phyloP scores from a whole-genome alignment of 2,888 invertebrate genomes.

The Parapristionchus giblindavisi region DNA sequence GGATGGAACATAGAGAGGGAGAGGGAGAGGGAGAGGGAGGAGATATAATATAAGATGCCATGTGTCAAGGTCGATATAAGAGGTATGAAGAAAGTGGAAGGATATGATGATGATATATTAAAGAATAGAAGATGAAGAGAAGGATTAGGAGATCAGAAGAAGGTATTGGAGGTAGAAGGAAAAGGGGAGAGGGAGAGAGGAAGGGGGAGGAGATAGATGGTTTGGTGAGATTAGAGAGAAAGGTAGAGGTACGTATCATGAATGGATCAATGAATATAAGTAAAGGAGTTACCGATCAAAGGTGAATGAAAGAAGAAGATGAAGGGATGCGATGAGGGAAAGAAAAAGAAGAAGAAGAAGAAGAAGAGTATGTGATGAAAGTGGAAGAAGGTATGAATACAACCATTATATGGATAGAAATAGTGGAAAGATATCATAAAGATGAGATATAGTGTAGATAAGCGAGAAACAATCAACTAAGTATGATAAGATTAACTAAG shows the following conservation, averaged over 20 bases:
- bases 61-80: slow-evolving; percentile 13
- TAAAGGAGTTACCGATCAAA: neutral
- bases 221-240: neutral
- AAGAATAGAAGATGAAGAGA: slow-evolving; percentile 5
- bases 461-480: neutral
- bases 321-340: slow-evolving; percentile 6
- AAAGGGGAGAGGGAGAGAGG: neutral
- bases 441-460: neutral
- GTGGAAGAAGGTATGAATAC: neutral
- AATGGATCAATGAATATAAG: neutral
- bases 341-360: neutral
- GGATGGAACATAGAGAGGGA: neutral
- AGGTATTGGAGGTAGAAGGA: neutral
- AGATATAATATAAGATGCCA: neutral
- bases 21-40: neutral
- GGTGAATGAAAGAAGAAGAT: neutral
- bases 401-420: neutral
- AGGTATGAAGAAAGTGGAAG: slow-evolving; percentile 23
- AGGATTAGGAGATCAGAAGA: neutral
- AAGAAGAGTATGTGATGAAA: neutral
- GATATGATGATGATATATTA: too few relatives aligned
- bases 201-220: neutral
- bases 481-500: neutral
- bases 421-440: neutral
- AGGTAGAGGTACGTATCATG: too few relatives aligned